Percentiles rank a stretch among this genome's conserved stretches.
These are phyloP conservation scores for Columba livia DNA, from an alignment of 2,113 vertebrate species.

Conservation along the genomic window DNA sequence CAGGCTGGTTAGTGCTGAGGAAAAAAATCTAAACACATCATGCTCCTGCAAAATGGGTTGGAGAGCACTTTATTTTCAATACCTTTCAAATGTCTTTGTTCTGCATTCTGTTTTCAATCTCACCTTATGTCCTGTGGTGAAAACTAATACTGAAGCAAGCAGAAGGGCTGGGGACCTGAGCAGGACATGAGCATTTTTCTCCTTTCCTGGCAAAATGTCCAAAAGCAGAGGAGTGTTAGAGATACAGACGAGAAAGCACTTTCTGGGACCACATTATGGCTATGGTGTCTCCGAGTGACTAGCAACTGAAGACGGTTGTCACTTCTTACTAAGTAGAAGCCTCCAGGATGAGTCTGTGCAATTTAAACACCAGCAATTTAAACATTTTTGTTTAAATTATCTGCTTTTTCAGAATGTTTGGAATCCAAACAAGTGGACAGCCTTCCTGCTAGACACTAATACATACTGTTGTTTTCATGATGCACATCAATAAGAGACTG, in stretches of 20 bases:
- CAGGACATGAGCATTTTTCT: not conserved
- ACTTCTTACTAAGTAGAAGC: not conserved
- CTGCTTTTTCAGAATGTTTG: not conserved
- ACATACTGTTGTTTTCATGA: not conserved
- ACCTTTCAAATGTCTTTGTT: not conserved
- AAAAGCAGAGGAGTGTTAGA: not conserved
- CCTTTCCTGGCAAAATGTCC: not conserved
- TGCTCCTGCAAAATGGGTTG: not conserved
- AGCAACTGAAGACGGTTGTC: not conserved
- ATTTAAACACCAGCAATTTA: not conserved
- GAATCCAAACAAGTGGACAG: not conserved
- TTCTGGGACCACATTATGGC: not conserved
- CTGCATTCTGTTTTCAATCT: not conserved
- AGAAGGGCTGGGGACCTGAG: not conserved
- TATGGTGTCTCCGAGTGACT: not conserved
- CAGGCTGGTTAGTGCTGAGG: not conserved
- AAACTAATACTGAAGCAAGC: not conserved
- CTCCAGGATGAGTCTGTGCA: not conserved
- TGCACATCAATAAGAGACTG: not conserved
- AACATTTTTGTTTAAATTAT: not conserved
- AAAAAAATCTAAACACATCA: not conserved
- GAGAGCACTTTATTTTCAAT: not conserved
- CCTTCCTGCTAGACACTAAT: not conserved
- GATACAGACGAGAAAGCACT: not conserved
- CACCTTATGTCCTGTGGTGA: not conserved